These are phyloP conservation scores for Notothenia rossii DNA, from an alignment of 2,113 vertebrate genomes.

Conservation along the genomic window DNA sequence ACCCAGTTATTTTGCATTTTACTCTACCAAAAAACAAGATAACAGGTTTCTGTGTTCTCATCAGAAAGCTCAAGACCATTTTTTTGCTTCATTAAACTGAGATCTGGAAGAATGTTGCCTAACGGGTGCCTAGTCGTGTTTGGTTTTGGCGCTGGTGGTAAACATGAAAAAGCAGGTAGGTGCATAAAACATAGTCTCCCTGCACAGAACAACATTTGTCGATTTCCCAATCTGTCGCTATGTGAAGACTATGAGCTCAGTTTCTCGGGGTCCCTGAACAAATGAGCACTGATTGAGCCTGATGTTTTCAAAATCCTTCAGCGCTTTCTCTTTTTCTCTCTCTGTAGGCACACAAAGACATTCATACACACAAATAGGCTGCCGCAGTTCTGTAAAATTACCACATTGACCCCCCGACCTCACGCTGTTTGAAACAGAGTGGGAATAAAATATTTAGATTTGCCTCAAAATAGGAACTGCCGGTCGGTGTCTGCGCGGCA, in stretches of 20 bases:
- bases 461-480: constrained; percentile 42
- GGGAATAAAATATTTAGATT: background rate
- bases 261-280: constrained; percentile 68
- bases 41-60: background rate
- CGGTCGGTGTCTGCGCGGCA: constrained; percentile 35
- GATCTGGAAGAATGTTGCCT: background rate
- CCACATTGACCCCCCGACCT: constrained; percentile 33
- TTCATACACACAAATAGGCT: background rate
- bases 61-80: background rate
- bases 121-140: constrained; percentile 21
- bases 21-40: constrained; percentile 29
- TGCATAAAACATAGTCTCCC: constrained; percentile 61
- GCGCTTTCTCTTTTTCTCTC: constrained; percentile 30
- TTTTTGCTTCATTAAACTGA: constrained; percentile 10
- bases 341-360: background rate
- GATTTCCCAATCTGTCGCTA: constrained; percentile 45
- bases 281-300: constrained; percentile 70
- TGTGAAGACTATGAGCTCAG: constrained; percentile 55
- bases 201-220: constrained; percentile 37
- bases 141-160: constrained; percentile 25
- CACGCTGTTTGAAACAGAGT: constrained; percentile 18
- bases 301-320: constrained; percentile 71
- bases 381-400: constrained; percentile 19
- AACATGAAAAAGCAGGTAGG: constrained; percentile 50
- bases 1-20: constrained; percentile 61